A percentile compares a stretch with the other conserved stretches of the same genome.
phyloP scores from a whole-genome alignment of 2,113 vertebrate species.

The Panthera leo region DNA sequence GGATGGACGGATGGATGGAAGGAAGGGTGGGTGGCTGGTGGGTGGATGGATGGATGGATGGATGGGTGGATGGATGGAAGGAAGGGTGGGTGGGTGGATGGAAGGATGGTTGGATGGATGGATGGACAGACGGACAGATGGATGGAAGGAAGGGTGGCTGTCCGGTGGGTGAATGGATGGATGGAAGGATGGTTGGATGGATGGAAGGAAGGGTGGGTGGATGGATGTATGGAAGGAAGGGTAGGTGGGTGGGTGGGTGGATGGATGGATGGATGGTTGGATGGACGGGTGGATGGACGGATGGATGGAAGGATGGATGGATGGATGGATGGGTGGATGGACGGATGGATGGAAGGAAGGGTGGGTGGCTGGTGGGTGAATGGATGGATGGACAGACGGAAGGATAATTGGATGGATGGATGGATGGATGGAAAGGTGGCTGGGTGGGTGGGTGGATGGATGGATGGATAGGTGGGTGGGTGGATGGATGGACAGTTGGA shows the following conservation, averaged over 20 bases:
- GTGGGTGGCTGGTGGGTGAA: rapidly evolving
- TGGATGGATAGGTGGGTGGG: too few relatives aligned
- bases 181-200: rapidly evolving
- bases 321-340: rapidly evolving
- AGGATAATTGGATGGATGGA: rapidly evolving
- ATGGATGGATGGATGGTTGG: rapidly evolving
- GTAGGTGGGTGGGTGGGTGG: neutral
- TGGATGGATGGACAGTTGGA: too few relatives aligned
- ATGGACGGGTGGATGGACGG: rapidly evolving
- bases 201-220: neutral
- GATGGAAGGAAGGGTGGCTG: too few relatives aligned
- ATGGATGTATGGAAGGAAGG: neutral
- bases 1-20: rapidly evolving
- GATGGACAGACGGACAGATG: too few relatives aligned
- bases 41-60: neutral
- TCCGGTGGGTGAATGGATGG: neutral
- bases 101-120: too few relatives aligned
- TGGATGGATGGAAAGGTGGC: neutral
- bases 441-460: neutral
- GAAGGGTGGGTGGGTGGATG: too few relatives aligned
- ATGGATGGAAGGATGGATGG: rapidly evolving
- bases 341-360: rapidly evolving
- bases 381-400: neutral
- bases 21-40: too few relatives aligned
- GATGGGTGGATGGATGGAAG: too few relatives aligned